Evolutionary conservation across 1,140 invertebrate species (phyloP).

Genomic region (Drosophila pruinosa): DNA sequence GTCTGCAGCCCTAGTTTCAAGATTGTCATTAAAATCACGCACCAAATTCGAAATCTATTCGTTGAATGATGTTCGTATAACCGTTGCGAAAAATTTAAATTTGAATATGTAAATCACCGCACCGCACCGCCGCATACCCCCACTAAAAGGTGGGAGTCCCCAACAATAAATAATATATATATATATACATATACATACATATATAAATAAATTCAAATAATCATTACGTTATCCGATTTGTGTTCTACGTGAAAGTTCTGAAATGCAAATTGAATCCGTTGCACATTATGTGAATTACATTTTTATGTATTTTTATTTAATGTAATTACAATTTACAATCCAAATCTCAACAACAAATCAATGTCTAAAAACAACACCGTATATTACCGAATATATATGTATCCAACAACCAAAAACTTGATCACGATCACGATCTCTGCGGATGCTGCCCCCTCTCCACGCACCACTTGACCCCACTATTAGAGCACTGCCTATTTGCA

Average conservation of each 20-base stretch:
- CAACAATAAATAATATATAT: neutral
- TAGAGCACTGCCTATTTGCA: conserved; percentile 76
- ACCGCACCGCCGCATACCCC: conserved; percentile 8
- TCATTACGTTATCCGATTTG: conserved; percentile 50
- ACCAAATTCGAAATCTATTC: conserved; percentile 8
- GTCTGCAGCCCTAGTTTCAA: conserved; percentile 13
- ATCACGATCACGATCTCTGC: conserved; percentile 3
- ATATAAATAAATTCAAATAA: conserved; percentile 13
- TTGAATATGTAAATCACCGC: neutral
- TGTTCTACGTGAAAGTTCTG: conserved; percentile 35
- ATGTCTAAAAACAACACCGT: conserved; percentile 20
- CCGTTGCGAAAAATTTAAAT: conserved; percentile 27
- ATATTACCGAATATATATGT: conserved; percentile 7
- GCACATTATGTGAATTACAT: conserved; percentile 34
- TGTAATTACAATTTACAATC: conserved; percentile 64
- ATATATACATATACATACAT: neutral
- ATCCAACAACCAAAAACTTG: conserved; percentile 7
- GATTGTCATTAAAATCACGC: conserved; percentile 1
- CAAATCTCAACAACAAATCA: conserved; percentile 31
- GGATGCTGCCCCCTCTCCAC: conserved; percentile 7
- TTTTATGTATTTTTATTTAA: conserved; percentile 61
- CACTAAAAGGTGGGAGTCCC: conserved; percentile 12
- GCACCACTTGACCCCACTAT: neutral
- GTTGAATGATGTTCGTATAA: conserved; percentile 31
- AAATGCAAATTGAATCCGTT: conserved; percentile 30